Base-by-base conservation (phyloP, 2,797 vertebrate species). In the Halcyon badia region DNA sequence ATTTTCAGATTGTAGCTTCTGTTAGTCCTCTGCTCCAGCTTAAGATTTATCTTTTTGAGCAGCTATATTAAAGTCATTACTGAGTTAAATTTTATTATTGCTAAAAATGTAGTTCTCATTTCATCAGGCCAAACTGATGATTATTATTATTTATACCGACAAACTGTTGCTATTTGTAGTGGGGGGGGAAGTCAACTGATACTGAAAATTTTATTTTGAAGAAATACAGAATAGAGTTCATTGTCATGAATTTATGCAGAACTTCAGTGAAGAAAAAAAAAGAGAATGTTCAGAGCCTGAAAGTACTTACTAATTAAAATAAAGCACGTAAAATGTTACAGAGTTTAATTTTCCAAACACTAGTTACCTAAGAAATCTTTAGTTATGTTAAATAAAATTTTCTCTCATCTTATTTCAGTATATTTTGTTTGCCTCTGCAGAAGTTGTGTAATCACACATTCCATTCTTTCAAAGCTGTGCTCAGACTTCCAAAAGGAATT, bases 401-500 rank as follows among this genome's bases (percentile, higher is more conserved):
- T 81, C 18, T 35, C 14, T 65, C 5, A 0, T 69, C 49, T 66
- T 84, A 42, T 87, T 89, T 92, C 48, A 69, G 0, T 78, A 9
- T 56, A 57, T 72, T 94, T 89, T 84, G 39, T 75, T 94, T 93
- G 24, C 62, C 25, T 83, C 31, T 91, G 58, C 71, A 75, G 22
- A 96, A 89, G 42, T 41, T 48, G 21, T 66, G 11, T 64, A 72
- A 57, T 84, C 9, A 2, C 14, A 13, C 70, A 42, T 91, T 93
- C 87, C 70, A 2, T 92, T 95, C 73, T 88, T 89, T 94, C 79
- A 95, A 95, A 91, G 42, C 37, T 90, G 10, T 70, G 20, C 41
- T 93, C 75, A 84, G 57, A 82, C 48, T 89, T 96, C 70, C 46
- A 96, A 95, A 62, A 91, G 64, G 69, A 93, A 88, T 39, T 60